A percentile compares a stretch with the other conserved stretches of the same genome.
Conservation (phyloP, 2,113 vertebrate genomes). For the Columba janthina region DNA sequence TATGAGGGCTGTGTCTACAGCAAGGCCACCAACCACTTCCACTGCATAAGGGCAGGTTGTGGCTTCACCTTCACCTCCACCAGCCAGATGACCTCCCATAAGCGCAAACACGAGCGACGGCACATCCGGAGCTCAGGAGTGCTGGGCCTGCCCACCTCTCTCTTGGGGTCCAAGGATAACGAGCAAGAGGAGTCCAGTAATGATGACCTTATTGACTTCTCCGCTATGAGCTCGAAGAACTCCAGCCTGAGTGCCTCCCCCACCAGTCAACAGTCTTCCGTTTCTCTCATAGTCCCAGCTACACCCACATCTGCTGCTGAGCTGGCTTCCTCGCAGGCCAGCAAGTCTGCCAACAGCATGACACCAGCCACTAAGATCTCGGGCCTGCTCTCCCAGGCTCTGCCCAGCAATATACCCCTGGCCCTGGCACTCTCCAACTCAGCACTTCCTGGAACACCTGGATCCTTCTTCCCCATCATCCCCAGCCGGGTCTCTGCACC, state of each 20-base stretch:
- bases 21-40: slow-evolving; percentile 99
- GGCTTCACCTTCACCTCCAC: slow-evolving; percentile 99
- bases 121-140: slow-evolving; percentile 91
- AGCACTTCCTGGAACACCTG: slow-evolving; percentile 81
- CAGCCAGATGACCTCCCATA: slow-evolving; percentile 99
- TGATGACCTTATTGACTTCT: slow-evolving; percentile 97
- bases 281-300: slow-evolving; percentile 80
- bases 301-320: slow-evolving; percentile 80
- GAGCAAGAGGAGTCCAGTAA: slow-evolving; percentile 98
- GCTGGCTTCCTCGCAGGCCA: slow-evolving; percentile 74
- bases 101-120: slow-evolving; percentile 96
- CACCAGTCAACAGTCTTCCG: slow-evolving; percentile 92
- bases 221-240: slow-evolving; percentile 97
- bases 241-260: slow-evolving; percentile 98
- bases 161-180: slow-evolving; percentile 87
- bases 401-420: slow-evolving; percentile 89
- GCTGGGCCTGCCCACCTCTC: slow-evolving; percentile 86
- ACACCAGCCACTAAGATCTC: slow-evolving; percentile 84
- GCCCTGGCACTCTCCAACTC: slow-evolving; percentile 86
- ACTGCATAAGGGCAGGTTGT: slow-evolving; percentile 96
- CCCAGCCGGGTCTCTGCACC: slow-evolving; percentile 83
- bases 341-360: slow-evolving; percentile 81
- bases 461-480: slow-evolving; percentile 90
- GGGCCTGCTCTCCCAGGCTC: slow-evolving; percentile 88
- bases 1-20: slow-evolving; percentile 99